Base-by-base conservation (phyloP, 2,113 vertebrate species). In the Oenanthe melanoleuca region DNA sequence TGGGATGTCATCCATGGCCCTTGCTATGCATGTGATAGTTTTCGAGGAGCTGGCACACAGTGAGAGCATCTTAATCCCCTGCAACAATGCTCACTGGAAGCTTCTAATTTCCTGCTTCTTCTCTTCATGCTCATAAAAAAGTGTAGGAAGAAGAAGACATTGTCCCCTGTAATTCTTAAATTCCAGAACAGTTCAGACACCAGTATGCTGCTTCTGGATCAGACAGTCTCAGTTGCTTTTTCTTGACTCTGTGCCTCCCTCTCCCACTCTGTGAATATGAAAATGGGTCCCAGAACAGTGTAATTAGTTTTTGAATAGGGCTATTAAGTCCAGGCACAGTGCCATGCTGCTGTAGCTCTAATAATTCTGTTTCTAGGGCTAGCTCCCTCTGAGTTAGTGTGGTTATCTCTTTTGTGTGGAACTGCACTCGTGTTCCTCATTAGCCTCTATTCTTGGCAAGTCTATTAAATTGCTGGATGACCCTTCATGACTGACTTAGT, bases 231-330 rank as follows among this genome's bases (percentile, higher is more conserved):
- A 11, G 7, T 56, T 81, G 31, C n/a, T 75, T 11, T 45, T 61
- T 50, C 60, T 80, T 60, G 45, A 45, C 33, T 84, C 34, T 60
- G 4, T 81, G 52, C 47, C 29, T 86, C 44, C 22, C 8, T 88
- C 37, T 89, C 14, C 57, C 14, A 2, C 47, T 88, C 71, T 26
- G 50, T 80, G 80, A 86, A 28, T 86, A 55, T 8, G 80, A 82
- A 66, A 55, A 22, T 11, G 60, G 71, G 81, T 83, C 79, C 52
- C 34, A 83, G 86, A 90, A 50, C 91, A 80, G 29, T 56, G 67
- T 93, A 94, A 94, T 94, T 96, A 90, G 80, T 86, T 95, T 96
- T 94, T 92, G 86, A 93, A 16, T 93, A 63, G 88, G 82, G 13
- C 86, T 93, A 0, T 96, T 93, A 94, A 92, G 67, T 90, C 71